Conservation (phyloP, 1,140 invertebrate species). For the Drosophila saltans region DNA sequence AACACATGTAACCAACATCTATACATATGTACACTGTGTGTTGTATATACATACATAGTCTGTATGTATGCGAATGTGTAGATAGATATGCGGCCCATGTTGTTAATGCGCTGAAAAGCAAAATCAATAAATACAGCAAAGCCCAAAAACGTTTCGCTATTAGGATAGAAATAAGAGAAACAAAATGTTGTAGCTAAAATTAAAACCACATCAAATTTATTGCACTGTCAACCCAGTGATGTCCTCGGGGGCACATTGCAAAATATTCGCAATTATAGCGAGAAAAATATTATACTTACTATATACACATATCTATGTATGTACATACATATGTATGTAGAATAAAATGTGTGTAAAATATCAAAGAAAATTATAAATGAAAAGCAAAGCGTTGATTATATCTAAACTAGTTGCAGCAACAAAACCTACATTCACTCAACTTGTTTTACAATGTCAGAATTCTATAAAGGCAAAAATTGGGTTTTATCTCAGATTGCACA, state of each 20-base stretch:
- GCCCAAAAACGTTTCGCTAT: conserved; percentile 33
- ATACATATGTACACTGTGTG: not conserved
- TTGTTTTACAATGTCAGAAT: not conserved
- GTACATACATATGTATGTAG: not conserved
- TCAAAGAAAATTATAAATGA: not conserved
- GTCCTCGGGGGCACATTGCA: conserved; percentile 40
- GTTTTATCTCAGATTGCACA: too few relatives aligned
- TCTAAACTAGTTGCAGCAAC: not conserved
- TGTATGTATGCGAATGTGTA: conserved; percentile 16
- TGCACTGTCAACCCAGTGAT: conserved; percentile 37
- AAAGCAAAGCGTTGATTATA: not conserved
- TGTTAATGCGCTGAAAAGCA: conserved; percentile 54
- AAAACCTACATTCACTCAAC: too few relatives aligned
- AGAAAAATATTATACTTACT: conserved; percentile 42
- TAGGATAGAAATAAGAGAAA: conserved; percentile 52
- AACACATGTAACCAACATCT: conserved; percentile 29
- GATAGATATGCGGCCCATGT: conserved; percentile 13
- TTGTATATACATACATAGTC: not conserved
- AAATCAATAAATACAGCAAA: conserved; percentile 46
- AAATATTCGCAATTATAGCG: conserved; percentile 47
- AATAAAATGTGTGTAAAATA: not conserved
- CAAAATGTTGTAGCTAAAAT: conserved; percentile 54
- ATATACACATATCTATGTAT: too few relatives aligned
- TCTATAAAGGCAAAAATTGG: not conserved
- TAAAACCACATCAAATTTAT: conserved; percentile 66